phyloP scores from a whole-genome alignment of 1,140 invertebrate genomes.

The Drosophila pandora region DNA sequence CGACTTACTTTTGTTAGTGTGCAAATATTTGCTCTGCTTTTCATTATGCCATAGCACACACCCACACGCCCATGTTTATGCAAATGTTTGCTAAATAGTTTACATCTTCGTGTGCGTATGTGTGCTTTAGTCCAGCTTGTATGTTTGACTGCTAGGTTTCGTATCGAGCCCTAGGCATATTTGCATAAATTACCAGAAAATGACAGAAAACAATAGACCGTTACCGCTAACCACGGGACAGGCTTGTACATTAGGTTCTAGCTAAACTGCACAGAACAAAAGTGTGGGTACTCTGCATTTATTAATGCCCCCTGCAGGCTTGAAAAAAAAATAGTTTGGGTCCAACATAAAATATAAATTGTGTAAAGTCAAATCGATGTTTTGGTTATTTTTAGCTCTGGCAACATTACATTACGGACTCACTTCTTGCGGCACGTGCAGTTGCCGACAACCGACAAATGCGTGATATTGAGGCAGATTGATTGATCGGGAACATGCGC shows the following conservation, averaged over 20 bases:
- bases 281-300: neutral
- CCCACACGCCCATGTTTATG: constrained; percentile 42
- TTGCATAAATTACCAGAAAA: constrained; percentile 46
- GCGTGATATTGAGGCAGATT: constrained; percentile 60
- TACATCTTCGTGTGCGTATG: constrained; percentile 30
- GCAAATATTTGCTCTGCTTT: constrained; percentile 48
- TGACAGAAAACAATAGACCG: constrained; percentile 42
- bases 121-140: neutral
- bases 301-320: neutral
- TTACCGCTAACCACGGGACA: constrained; percentile 10
- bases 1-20: constrained; percentile 26
- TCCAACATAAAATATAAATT: neutral
- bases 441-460: constrained; percentile 45
- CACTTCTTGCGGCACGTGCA: constrained; percentile 9
- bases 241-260: neutral
- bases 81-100: constrained; percentile 59
- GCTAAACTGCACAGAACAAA: neutral
- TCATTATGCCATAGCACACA: constrained; percentile 51
- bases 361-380: neutral
- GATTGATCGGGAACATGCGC: constrained; percentile 39
- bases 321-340: neutral
- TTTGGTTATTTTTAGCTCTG: neutral
- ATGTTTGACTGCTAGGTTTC: constrained; percentile 20
- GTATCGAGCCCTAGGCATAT: constrained; percentile 40
- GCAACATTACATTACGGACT: neutral